Evolutionary conservation across 2,113 vertebrate genomes (phyloP).

Genomic region (Rhinoderma darwinii): DNA sequence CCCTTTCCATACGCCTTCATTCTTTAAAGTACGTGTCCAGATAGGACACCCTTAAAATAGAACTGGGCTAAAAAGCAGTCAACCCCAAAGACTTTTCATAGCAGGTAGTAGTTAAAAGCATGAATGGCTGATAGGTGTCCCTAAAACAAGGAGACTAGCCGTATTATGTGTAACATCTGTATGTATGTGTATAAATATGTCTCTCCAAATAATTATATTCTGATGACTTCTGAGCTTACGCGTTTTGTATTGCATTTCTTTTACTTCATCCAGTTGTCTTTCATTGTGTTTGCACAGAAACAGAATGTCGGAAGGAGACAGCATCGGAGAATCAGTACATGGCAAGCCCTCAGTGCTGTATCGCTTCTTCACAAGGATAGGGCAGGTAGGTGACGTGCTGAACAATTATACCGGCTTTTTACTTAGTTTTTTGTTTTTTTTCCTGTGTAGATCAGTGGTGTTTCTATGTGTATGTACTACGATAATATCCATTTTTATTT

Average conservation of each 20-base stretch:
- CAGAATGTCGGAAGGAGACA: slow-evolving; percentile 99
- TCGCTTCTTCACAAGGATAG: slow-evolving; percentile 91
- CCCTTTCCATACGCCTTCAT: too few species aligned
- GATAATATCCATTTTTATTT: neutral
- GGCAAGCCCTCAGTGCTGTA: slow-evolving; percentile 90
- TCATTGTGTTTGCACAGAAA: slow-evolving; percentile 64
- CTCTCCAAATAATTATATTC: neutral
- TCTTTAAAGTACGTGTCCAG: too few species aligned
- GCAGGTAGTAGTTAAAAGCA: too few species aligned
- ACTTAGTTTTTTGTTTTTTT: neutral
- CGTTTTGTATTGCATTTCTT: neutral
- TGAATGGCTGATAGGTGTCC: too few species aligned
- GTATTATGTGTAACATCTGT: too few species aligned
- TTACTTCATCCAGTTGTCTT: neutral
- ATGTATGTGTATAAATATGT: neutral
- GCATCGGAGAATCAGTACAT: slow-evolving; percentile 93
- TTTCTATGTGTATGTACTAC: too few species aligned
- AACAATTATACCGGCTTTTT: neutral
- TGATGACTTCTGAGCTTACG: neutral
- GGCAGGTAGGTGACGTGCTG: slow-evolving; percentile 81
- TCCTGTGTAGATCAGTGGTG: neutral
- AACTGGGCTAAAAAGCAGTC: too few species aligned
- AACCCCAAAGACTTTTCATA: too few species aligned
- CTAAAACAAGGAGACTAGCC: too few species aligned
- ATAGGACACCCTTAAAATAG: too few species aligned